Conservation (phyloP, 2,888 invertebrate species). For the Eupithecia subumbrata region DNA sequence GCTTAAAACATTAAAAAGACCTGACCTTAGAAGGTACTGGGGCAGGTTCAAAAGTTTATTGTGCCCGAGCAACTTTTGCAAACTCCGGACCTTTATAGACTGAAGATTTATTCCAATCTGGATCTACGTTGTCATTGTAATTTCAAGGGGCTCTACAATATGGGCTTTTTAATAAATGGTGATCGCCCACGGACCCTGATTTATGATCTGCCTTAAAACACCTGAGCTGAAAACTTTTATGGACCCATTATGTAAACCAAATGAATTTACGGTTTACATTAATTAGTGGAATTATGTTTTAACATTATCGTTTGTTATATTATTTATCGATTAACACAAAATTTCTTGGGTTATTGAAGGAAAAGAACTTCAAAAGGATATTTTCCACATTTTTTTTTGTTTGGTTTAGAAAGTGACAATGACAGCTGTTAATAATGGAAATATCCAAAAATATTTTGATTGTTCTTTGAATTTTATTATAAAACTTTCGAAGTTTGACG, state of each 20-base stretch:
- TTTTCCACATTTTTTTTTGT: background rate
- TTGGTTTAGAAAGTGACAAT: background rate
- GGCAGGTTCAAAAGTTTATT: background rate
- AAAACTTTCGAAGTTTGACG: too few relatives aligned
- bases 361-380: background rate
- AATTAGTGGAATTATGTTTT: conserved; percentile 36
- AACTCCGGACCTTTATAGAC: background rate
- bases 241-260: conserved; percentile 51
- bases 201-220: conserved; percentile 55
- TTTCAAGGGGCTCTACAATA: conserved; percentile 39
- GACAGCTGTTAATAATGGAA: background rate
- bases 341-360: conserved; percentile 2
- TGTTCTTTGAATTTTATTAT: too few relatives aligned
- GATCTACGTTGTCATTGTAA: conserved; percentile 33
- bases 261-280: conserved; percentile 48
- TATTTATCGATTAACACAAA: background rate
- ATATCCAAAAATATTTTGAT: background rate
- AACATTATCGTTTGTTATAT: background rate
- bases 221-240: conserved; percentile 60
- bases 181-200: conserved; percentile 51
- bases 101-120: conserved; percentile 7
- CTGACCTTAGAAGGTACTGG: background rate
- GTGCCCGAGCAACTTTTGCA: background rate
- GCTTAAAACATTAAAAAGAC: too few relatives aligned
- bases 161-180: conserved; percentile 48